phyloP scores from a whole-genome alignment of 2,113 vertebrate species.

The Athene cunicularia region DNA sequence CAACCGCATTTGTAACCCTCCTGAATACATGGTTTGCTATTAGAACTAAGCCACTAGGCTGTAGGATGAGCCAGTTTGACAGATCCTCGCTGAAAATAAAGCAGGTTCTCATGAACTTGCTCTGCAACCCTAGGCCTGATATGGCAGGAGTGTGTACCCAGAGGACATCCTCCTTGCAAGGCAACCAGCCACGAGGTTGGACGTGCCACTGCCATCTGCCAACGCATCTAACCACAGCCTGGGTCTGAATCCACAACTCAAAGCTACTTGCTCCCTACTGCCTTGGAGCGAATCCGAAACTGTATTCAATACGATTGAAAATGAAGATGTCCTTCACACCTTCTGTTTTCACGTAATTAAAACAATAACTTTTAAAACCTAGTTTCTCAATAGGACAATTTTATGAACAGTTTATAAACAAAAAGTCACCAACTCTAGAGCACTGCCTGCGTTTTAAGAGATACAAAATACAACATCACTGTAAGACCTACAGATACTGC shows the following conservation, averaged over 20 bases:
- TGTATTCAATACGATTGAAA: background rate
- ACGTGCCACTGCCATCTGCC: rapidly evolving
- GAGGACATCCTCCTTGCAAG: background rate
- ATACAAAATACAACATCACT: background rate
- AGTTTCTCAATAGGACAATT: background rate
- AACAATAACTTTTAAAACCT: background rate
- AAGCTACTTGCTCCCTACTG: background rate
- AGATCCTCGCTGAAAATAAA: background rate
- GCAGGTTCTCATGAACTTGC: background rate
- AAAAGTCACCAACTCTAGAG: background rate
- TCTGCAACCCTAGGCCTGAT: background rate
- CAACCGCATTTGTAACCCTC: background rate
- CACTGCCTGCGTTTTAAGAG: background rate
- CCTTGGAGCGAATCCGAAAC: background rate
- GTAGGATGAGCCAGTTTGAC: background rate
- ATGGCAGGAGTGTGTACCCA: background rate
- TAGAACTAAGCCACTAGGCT: background rate
- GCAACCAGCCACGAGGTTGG: background rate
- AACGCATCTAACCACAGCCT: background rate
- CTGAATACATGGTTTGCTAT: background rate
- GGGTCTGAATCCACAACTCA: background rate
- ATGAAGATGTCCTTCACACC: background rate
- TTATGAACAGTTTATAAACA: background rate
- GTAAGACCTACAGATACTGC: background rate
- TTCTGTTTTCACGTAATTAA: background rate